Conservation (phyloP, 37 sponge, comb jelly and placozoan species). For the Eunapius fragilis region DNA sequence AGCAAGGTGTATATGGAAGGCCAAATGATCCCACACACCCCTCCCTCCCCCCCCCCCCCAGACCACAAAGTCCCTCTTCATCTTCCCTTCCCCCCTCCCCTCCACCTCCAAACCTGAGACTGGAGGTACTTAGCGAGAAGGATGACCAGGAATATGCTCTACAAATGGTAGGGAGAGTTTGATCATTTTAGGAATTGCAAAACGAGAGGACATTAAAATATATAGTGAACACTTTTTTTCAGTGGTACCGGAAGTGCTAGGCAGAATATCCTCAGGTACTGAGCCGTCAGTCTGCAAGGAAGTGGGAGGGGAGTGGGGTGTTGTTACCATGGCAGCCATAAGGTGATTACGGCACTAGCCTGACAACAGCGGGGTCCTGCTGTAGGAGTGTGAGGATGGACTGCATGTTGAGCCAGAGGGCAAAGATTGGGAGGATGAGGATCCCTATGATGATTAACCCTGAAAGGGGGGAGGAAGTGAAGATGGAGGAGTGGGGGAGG, state of each 20-base stretch:
- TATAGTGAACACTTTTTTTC: neutral
- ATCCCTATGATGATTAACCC: neutral
- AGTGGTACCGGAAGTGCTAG: neutral
- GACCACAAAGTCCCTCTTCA: no score
- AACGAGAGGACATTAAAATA: no score
- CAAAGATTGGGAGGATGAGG: neutral
- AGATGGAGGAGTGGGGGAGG: neutral
- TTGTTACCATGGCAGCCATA: neutral
- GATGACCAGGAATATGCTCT: neutral
- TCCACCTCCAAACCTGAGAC: neutral
- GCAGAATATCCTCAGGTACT: neutral
- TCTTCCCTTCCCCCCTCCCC: no score
- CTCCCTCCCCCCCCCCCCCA: no score
- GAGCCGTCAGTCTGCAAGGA: neutral
- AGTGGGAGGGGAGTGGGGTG: neutral
- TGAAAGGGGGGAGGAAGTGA: neutral
- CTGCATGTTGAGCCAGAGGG: slow-evolving; percentile 13
- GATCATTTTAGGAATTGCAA: neutral
- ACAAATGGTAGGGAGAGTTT: neutral
- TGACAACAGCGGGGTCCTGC: neutral
- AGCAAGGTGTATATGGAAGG: no score
- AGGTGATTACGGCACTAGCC: neutral
- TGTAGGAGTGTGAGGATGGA: neutral
- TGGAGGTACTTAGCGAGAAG: neutral
- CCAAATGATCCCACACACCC: no score